Evolutionary conservation across 1,140 invertebrate species (phyloP).

Genomic region (Drosophila melanica): DNA sequence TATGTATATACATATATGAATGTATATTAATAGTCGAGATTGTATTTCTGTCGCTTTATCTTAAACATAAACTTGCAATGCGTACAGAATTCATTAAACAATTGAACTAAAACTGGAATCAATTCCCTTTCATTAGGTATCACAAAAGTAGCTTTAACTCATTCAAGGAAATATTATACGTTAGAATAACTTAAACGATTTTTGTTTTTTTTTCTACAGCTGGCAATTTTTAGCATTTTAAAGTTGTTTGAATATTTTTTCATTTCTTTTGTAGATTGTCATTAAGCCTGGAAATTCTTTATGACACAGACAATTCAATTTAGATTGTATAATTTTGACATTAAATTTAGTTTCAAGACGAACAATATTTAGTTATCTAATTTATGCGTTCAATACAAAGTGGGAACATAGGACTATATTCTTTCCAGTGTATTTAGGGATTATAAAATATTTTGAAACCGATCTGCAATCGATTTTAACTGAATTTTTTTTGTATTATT

Average conservation of each 20-base stretch:
- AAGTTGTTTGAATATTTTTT: constrained; percentile 6
- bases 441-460: not conserved
- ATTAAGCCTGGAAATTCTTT: constrained; percentile 62
- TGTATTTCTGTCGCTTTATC: constrained; percentile 36
- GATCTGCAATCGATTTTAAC: not conserved
- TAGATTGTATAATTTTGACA: constrained; percentile 29
- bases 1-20: constrained; percentile 32
- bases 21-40: constrained; percentile 45
- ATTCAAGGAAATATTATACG: constrained; percentile 38
- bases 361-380: constrained; percentile 44
- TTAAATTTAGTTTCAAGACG: constrained; percentile 26
- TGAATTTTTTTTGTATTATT: constrained; percentile 2
- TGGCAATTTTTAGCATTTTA: constrained; percentile 30
- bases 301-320: constrained; percentile 47
- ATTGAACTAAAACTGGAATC: constrained; percentile 64
- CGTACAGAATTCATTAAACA: constrained; percentile 52
- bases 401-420: constrained; percentile 29
- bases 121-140: constrained; percentile 68
- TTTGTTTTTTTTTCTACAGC: constrained; percentile 28
- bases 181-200: constrained; percentile 46
- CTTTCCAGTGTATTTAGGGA: constrained; percentile 35
- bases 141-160: constrained; percentile 74
- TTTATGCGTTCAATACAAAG: constrained; percentile 46
- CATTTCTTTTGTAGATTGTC: constrained; percentile 59
- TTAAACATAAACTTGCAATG: constrained; percentile 24